Percentiles rank a stretch among this genome's conserved stretches.
Evolutionary conservation across 1,140 invertebrate species (phyloP).

Genomic region (Bactericera cockerelli): DNA sequence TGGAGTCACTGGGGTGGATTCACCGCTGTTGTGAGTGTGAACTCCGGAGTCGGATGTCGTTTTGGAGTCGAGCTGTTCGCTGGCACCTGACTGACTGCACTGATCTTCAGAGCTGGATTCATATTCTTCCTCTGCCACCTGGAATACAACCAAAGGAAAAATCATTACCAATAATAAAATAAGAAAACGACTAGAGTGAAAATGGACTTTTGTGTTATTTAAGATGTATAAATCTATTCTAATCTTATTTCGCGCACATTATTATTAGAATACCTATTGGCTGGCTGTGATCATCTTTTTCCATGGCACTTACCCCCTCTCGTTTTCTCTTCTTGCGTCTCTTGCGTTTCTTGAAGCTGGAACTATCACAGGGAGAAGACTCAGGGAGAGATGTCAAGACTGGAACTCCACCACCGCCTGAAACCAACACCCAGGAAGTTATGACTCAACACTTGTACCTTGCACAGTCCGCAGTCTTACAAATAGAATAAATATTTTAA

Average conservation of each 20-base stretch:
- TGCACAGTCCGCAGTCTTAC: no score
- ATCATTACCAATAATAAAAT: no score
- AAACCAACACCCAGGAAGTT: no score
- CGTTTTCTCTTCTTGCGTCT: conserved; percentile 5
- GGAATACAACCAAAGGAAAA: conserved; percentile 7
- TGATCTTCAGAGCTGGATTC: conserved; percentile 23
- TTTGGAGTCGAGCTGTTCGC: conserved; percentile 21
- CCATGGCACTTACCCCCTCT: neutral
- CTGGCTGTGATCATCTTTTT: no score
- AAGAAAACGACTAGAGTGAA: no score
- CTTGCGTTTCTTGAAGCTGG: conserved; percentile 3
- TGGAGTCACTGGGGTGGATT: conserved; percentile 15
- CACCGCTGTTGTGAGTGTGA: conserved; percentile 21
- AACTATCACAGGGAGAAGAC: neutral
- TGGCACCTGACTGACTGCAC: conserved; percentile 21
- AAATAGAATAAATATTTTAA: no score
- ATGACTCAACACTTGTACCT: no score
- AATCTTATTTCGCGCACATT: no score
- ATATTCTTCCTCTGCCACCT: conserved; percentile 23
- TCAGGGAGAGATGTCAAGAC: neutral
- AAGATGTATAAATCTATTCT: no score
- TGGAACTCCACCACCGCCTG: neutral
- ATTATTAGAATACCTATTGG: no score
- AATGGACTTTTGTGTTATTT: no score
- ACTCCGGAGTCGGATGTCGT: conserved; percentile 24